Percentiles rank a stretch among this genome's conserved stretches.
phyloP scores from a whole-genome alignment of 2,113 vertebrate species.

The Macaca nemestrina region DNA sequence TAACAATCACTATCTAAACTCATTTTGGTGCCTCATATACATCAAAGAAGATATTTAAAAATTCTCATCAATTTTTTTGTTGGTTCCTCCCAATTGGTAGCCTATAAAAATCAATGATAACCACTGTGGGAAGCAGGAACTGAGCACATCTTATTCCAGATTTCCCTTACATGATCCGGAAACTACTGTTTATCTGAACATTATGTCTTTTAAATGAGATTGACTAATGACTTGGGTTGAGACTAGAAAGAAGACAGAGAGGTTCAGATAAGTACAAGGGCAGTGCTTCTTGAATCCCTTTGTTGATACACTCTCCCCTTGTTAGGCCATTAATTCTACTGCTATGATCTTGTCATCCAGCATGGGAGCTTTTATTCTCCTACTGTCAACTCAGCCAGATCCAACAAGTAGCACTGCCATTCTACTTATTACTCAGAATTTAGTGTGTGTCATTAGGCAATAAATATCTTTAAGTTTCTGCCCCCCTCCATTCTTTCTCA shows the following conservation, averaged over 20 bases:
- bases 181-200: neutral
- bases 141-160: neutral
- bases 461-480: neutral
- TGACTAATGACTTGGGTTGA: neutral
- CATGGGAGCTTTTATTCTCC: neutral
- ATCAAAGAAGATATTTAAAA: slow-evolving; percentile 1
- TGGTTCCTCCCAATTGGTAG: neutral
- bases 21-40: neutral
- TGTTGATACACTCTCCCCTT: neutral
- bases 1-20: neutral
- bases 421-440: neutral
- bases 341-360: neutral
- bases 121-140: neutral
- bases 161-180: neutral
- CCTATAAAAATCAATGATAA: slow-evolving; percentile 14
- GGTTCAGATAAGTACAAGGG: neutral
- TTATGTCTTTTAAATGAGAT: neutral
- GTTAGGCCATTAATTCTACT: neutral
- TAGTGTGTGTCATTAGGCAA: neutral
- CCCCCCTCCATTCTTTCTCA: neutral
- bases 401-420: neutral
- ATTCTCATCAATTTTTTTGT: neutral
- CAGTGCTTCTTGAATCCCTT: neutral
- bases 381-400: neutral
- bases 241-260: neutral